phyloP scores from a whole-genome alignment of 2,888 invertebrate genomes.

The Clivina fossor region DNA sequence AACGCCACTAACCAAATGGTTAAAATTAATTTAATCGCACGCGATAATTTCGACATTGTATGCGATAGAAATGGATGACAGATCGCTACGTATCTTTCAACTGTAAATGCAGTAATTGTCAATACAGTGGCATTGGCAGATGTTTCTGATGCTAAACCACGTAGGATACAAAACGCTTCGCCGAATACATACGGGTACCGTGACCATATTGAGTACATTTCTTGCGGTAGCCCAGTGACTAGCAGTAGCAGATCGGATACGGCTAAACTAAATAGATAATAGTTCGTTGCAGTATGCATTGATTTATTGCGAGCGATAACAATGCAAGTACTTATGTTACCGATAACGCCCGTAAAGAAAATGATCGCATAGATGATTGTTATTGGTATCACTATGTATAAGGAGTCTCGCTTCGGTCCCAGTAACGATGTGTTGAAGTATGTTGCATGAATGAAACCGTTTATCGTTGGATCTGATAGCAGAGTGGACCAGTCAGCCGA shows the following conservation, averaged over 20 bases:
- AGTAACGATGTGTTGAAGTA: no score
- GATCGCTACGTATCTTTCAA: slow-evolving; percentile 66
- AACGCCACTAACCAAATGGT: slow-evolving; percentile 79
- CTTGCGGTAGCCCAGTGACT: slow-evolving; percentile 78
- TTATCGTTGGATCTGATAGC: background rate
- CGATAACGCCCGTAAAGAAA: slow-evolving; percentile 76
- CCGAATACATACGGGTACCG: slow-evolving; percentile 79
- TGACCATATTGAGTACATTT: slow-evolving; percentile 77
- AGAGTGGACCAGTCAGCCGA: no score
- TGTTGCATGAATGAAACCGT: slow-evolving; percentile 9
- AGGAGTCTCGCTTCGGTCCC: slow-evolving; percentile 54
- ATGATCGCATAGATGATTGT: slow-evolving; percentile 74
- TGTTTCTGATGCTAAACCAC: slow-evolving; percentile 78
- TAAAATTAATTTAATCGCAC: slow-evolving; percentile 78
- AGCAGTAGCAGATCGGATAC: slow-evolving; percentile 81
- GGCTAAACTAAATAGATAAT: slow-evolving; percentile 82
- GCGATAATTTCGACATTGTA: slow-evolving; percentile 83
- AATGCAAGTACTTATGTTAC: slow-evolving; percentile 81
- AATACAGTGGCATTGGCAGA: slow-evolving; percentile 76
- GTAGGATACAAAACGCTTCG: slow-evolving; percentile 73
- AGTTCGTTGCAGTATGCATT: slow-evolving; percentile 82
- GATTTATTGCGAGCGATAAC: slow-evolving; percentile 84
- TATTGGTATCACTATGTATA: slow-evolving; percentile 69
- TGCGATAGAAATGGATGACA: slow-evolving; percentile 72
- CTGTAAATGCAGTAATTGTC: slow-evolving; percentile 82